Evolutionary conservation across 2,113 vertebrate species (phyloP).

Genomic region (Aspiorhynchus laticeps): DNA sequence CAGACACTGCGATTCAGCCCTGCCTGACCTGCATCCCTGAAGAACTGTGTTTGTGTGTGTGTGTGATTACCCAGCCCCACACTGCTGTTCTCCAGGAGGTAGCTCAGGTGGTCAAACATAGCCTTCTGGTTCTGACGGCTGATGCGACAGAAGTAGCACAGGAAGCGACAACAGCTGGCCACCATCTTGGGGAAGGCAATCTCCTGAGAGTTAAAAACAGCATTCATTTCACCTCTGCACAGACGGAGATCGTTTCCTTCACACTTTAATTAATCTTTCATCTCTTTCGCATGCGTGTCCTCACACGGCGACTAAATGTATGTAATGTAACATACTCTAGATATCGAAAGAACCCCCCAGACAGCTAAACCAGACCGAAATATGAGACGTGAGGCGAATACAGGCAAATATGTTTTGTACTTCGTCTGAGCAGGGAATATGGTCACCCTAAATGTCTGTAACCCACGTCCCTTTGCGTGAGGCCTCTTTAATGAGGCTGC

Average conservation of each 20-base stretch:
- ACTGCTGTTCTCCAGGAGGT: constrained; percentile 96
- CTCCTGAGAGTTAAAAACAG: constrained; percentile 71
- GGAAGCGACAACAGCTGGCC: constrained; percentile 95
- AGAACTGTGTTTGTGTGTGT: constrained; percentile 29
- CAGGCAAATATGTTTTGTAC: constrained; percentile 49
- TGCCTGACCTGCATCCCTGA: constrained; percentile 50
- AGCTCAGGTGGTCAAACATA: constrained; percentile 98
- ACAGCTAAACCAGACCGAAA: constrained; percentile 26
- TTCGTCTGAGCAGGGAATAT: constrained; percentile 62
- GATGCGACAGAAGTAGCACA: constrained; percentile 99
- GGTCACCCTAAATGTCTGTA: constrained; percentile 60
- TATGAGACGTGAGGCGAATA: constrained; percentile 27
- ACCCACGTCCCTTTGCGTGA: constrained; percentile 56
- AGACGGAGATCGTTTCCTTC: constrained; percentile 23
- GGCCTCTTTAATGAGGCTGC: constrained; percentile 59
- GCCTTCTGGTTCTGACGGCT: constrained; percentile 98
- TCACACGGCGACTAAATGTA: not conserved
- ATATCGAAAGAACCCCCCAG: not conserved
- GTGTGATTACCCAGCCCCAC: constrained; percentile 85
- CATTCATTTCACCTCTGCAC: constrained; percentile 8
- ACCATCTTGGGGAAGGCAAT: constrained; percentile 97
- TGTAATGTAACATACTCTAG: constrained; percentile 7
- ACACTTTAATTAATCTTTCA: not conserved
- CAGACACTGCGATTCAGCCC: constrained; percentile 61
- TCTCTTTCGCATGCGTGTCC: not conserved